Conservation (phyloP, 2,888 invertebrate species). For the Psylliodes chrysocephalus region DNA sequence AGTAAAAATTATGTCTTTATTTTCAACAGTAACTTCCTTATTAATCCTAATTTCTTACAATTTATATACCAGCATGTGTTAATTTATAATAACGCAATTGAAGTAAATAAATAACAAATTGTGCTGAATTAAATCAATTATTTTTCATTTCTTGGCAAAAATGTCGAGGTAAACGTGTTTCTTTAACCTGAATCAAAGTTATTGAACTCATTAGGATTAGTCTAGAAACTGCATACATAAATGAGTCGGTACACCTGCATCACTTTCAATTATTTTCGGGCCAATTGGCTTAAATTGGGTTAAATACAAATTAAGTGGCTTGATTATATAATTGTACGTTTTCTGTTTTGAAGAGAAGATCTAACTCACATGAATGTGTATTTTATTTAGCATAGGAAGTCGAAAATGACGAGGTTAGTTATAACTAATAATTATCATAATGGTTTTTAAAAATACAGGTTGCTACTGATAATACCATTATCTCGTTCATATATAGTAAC, state of each 20-base stretch:
- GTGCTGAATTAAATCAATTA: too few relatives aligned
- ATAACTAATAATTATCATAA: too few relatives aligned
- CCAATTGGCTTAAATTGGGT: slow-evolving; percentile 2
- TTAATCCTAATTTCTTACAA: too few relatives aligned
- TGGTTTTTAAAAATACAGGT: too few relatives aligned
- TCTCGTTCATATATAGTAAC: too few relatives aligned
- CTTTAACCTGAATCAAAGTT: not conserved
- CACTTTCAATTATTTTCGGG: not conserved
- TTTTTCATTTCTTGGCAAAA: not conserved
- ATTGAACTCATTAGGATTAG: slow-evolving; percentile 2
- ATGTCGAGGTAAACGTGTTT: not conserved
- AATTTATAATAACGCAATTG: too few relatives aligned
- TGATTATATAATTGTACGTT: not conserved
- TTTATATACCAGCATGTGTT: too few relatives aligned
- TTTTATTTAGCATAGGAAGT: not conserved
- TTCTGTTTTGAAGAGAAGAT: not conserved
- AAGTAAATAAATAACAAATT: too few relatives aligned
- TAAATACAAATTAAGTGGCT: not conserved
- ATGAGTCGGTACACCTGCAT: slow-evolving; percentile 4
- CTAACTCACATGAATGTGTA: not conserved
- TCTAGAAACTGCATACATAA: not conserved
- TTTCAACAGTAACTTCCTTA: too few relatives aligned
- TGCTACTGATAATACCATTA: too few relatives aligned
- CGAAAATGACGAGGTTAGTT: not conserved
- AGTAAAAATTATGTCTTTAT: too few relatives aligned